These are phyloP conservation scores for Acanthoscelides obtectus DNA, from an alignment of 2,888 invertebrate genomes.

Conservation along the genomic window DNA sequence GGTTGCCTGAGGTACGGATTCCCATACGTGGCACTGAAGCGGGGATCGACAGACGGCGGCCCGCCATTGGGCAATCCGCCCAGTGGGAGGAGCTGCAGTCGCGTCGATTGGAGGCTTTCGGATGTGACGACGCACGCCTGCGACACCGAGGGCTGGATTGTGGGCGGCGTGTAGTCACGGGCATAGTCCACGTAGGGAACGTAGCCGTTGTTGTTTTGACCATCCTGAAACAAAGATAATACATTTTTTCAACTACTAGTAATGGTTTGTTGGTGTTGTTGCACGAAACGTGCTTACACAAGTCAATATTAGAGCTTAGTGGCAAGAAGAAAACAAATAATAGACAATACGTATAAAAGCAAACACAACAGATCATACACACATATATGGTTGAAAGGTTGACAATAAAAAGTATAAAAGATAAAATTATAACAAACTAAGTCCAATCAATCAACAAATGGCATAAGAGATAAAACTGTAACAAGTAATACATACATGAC, in stretches of 20 bases:
- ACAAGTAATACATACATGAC: too few species aligned
- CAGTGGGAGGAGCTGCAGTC: slow-evolving; percentile 43
- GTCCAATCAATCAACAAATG: too few species aligned
- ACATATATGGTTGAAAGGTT: too few species aligned
- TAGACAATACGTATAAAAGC: too few species aligned
- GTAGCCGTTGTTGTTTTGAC: slow-evolving; percentile 79
- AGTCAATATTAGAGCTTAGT: too few species aligned
- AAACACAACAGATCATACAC: too few species aligned
- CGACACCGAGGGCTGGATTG: slow-evolving; percentile 55
- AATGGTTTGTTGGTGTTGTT: too few species aligned
- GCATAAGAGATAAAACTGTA: too few species aligned
- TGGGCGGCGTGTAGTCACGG: slow-evolving; percentile 84
- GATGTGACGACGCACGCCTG: slow-evolving; percentile 49
- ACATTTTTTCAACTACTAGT: neutral
- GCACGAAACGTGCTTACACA: too few species aligned
- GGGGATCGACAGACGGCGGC: slow-evolving; percentile 62
- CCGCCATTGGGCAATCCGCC: slow-evolving; percentile 44
- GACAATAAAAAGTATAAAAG: too few species aligned
- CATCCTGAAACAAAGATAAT: slow-evolving; percentile 59
- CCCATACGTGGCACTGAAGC: slow-evolving; percentile 85
- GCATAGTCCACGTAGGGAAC: slow-evolving; percentile 86
- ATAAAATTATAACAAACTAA: too few species aligned
- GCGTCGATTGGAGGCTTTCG: slow-evolving; percentile 46
- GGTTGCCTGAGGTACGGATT: slow-evolving; percentile 63
- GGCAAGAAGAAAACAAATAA: neutral